These are phyloP conservation scores for Torymus aiolomorphi DNA, from an alignment of 2,888 invertebrate species.

Conservation along the genomic window DNA sequence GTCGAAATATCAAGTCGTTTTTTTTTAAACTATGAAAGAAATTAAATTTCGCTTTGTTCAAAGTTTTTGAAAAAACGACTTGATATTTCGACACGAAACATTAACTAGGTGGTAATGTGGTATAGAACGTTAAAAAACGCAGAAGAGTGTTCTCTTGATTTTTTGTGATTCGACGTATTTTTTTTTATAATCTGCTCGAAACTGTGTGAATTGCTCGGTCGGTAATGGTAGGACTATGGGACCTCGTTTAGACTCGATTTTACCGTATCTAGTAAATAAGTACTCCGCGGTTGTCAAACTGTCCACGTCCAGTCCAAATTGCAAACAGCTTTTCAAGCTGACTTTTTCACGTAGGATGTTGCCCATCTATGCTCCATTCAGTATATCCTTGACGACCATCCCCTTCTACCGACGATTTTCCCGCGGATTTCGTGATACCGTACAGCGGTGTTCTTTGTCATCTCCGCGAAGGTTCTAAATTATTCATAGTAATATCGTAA, in stretches of 20 bases:
- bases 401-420: conserved; percentile 55
- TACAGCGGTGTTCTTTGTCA: conserved; percentile 28
- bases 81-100: no score
- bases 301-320: conserved; percentile 30
- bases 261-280: background rate
- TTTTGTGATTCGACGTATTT: no score
- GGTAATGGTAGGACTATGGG: no score
- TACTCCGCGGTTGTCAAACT: conserved; percentile 20
- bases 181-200: no score
- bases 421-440: conserved; percentile 59
- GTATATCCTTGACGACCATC: conserved; percentile 1
- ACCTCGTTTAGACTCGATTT: background rate
- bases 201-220: no score
- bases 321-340: conserved; percentile 11
- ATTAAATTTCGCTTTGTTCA: no score
- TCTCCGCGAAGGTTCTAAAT: conserved; percentile 43
- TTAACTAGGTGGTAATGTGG: no score
- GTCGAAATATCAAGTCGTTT: no score
- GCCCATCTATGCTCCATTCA: conserved; percentile 25
- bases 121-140: no score
- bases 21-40: no score
- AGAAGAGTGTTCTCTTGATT: no score
- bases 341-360: background rate
- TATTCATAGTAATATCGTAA: conserved; percentile 27
- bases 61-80: no score